Evolutionary conservation across 2,888 invertebrate genomes (phyloP).

Genomic region (Drosophila borealis): DNA sequence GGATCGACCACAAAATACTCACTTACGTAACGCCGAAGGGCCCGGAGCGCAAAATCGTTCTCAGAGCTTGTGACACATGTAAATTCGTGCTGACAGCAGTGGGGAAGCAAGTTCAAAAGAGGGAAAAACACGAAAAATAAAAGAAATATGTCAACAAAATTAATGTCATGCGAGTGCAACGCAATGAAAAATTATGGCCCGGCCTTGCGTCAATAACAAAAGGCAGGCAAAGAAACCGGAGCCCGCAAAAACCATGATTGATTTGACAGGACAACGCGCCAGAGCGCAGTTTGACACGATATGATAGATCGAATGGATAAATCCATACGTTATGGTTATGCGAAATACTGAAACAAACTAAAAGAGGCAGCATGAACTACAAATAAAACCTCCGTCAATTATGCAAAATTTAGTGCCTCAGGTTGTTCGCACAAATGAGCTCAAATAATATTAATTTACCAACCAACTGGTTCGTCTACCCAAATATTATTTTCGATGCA

Average conservation of each 20-base stretch:
- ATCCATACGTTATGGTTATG: constrained; percentile 23
- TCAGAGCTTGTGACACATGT: constrained; percentile 68
- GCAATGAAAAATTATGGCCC: constrained; percentile 83
- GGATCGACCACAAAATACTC: constrained; percentile 55
- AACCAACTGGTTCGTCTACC: constrained; percentile 23
- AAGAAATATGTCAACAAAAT: constrained; percentile 84
- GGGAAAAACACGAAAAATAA: constrained; percentile 56
- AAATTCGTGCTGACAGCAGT: constrained; percentile 79
- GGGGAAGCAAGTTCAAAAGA: constrained; percentile 62
- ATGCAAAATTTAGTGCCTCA: constrained; percentile 47
- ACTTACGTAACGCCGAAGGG: constrained; percentile 38
- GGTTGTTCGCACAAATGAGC: constrained; percentile 78
- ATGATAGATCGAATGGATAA: constrained; percentile 29
- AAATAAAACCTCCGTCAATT: constrained; percentile 41
- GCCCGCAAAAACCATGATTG: constrained; percentile 78
- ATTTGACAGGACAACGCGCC: constrained; percentile 80
- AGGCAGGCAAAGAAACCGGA: constrained; percentile 45
- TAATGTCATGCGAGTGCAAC: constrained; percentile 83
- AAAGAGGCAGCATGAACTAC: constrained; percentile 8
- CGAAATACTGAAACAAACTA: constrained; percentile 20
- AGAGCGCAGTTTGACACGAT: constrained; percentile 37
- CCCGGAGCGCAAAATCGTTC: constrained; percentile 11
- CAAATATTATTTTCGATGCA: constrained; percentile 71
- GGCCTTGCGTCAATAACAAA: constrained; percentile 83
- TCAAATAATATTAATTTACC: constrained; percentile 74